Conservation (phyloP, 1,140 invertebrate genomes). For the Macrocentrus cingulum region DNA sequence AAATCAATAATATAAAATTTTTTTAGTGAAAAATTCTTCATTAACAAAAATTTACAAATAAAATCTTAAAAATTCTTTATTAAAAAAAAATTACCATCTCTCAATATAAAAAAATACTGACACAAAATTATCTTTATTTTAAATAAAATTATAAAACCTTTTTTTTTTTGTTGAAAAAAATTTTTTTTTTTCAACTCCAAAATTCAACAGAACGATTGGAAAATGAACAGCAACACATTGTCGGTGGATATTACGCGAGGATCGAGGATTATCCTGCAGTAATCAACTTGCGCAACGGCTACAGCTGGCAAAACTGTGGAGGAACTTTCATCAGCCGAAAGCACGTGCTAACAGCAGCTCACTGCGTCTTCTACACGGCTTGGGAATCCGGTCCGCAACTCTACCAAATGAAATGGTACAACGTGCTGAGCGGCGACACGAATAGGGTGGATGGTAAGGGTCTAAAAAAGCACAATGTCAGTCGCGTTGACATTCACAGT, state of each 20-base stretch:
- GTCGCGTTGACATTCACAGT: neutral
- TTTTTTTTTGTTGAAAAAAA: no score
- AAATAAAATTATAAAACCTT: no score
- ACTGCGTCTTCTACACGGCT: constrained; percentile 10
- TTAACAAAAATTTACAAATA: no score
- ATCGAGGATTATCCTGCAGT: neutral
- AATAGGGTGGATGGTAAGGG: neutral
- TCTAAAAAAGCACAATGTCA: neutral
- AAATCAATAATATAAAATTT: no score
- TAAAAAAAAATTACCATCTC: no score
- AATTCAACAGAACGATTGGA: no score
- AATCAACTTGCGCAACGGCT: neutral
- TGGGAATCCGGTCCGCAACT: neutral
- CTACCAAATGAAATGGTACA: neutral
- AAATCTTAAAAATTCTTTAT: no score
- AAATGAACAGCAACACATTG: neutral
- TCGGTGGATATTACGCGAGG: neutral
- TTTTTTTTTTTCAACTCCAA: no score
- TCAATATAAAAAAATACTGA: no score
- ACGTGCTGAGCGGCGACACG: neutral
- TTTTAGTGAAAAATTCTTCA: no score
- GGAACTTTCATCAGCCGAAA: neutral
- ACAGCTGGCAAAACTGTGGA: neutral
- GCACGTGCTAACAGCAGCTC: constrained; percentile 5
- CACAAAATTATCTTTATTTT: no score